Evolutionary conservation across 2,113 vertebrate genomes (phyloP).

Genomic region (Neolamprologus hecqui): DNA sequence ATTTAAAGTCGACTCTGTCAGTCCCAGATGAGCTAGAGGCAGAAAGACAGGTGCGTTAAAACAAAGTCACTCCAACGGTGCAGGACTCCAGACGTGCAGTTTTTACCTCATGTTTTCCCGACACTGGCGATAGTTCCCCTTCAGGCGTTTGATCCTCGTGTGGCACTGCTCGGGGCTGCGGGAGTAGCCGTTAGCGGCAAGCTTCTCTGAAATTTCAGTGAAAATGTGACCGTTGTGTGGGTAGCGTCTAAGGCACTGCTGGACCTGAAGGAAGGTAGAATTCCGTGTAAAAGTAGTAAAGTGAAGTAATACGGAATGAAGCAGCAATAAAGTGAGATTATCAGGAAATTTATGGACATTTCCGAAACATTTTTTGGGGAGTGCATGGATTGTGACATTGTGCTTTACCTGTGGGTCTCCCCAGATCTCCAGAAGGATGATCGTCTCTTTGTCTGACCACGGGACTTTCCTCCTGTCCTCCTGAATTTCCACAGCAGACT

Average conservation of each 20-base stretch:
- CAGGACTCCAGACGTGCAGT: not conserved
- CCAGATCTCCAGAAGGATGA: slow-evolving; percentile 70
- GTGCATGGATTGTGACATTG: not conserved
- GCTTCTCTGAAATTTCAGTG: slow-evolving; percentile 59
- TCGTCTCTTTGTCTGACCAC: slow-evolving; percentile 68
- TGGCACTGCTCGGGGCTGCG: slow-evolving; percentile 67
- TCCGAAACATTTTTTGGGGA: not conserved
- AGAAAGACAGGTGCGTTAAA: rapidly evolving
- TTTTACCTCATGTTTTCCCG: slow-evolving; percentile 59
- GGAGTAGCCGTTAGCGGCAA: slow-evolving; percentile 43
- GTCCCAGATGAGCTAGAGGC: slow-evolving; percentile 45
- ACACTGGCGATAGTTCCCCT: slow-evolving; percentile 62
- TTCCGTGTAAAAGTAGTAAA: not conserved
- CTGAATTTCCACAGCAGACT: slow-evolving; percentile 31
- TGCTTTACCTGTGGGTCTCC: slow-evolving; percentile 52
- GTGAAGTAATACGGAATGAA: not conserved
- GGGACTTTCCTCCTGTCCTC: slow-evolving; percentile 68
- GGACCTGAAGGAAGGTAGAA: slow-evolving; percentile 21
- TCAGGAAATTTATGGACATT: not conserved
- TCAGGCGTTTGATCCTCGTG: slow-evolving; percentile 68
- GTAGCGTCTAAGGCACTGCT: slow-evolving; percentile 50
- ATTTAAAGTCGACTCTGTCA: slow-evolving; percentile 61
- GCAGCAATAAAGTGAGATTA: not conserved
- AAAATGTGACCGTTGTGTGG: slow-evolving; percentile 67
- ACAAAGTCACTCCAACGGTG: rapidly evolving